Percentiles rank a stretch among this genome's conserved stretches.
Evolutionary conservation across 2,888 invertebrate species (phyloP).

Genomic region (Acanthopleura granulata): DNA sequence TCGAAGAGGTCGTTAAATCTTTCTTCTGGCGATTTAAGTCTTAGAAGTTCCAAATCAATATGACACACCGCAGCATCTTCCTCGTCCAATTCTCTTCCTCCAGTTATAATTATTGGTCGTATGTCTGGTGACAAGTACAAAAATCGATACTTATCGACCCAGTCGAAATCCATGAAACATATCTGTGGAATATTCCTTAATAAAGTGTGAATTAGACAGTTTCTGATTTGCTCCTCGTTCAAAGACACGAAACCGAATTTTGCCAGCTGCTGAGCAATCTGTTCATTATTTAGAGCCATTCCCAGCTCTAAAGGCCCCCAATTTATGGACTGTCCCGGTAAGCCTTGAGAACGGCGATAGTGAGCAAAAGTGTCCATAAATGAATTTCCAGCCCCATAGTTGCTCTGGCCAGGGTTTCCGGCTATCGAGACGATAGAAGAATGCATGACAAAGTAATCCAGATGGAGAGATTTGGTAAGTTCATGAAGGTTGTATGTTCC

Average conservation of each 20-base stretch:
- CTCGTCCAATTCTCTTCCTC: not conserved
- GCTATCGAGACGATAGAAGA: constrained; percentile 51
- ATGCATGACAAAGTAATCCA: constrained; percentile 53
- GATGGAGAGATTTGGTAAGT: constrained; percentile 28
- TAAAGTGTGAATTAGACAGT: not conserved
- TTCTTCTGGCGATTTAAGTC: not conserved
- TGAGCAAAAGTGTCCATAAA: constrained; percentile 50
- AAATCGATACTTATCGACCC: not conserved
- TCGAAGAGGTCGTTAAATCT: not conserved
- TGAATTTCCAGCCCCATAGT: constrained; percentile 52
- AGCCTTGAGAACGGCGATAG: constrained; percentile 38
- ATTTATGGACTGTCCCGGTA: constrained; percentile 47
- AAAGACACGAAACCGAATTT: not conserved
- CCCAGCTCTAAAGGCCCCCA: constrained; percentile 48
- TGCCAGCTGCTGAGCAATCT: not conserved
- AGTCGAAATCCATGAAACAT: constrained; percentile 4
- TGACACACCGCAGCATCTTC: not conserved
- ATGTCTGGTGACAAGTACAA: not conserved
- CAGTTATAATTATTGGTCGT: not conserved
- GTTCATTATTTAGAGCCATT: constrained; percentile 26
- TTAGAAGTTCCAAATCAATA: not conserved
- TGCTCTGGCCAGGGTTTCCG: constrained; percentile 50
- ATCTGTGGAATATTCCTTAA: not conserved
- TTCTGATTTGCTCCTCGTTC: not conserved
- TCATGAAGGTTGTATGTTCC: constrained; percentile 52